Base-by-base conservation (phyloP, 2,888 invertebrate species). In the Pammene fasciana region DNA sequence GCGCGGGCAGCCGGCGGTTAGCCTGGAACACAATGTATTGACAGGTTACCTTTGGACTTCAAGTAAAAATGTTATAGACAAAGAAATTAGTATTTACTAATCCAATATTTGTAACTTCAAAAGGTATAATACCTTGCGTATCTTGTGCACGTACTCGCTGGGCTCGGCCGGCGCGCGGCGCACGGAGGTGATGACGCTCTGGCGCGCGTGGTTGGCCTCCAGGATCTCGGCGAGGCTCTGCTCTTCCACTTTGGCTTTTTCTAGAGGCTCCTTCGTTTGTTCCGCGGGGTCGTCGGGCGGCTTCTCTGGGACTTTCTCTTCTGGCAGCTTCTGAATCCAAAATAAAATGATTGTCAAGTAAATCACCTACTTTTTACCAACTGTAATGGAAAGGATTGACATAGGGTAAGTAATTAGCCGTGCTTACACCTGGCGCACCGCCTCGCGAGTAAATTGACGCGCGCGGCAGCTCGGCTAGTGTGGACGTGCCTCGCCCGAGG, bases 101-200 rank as follows among this genome's bases (percentile, higher is more conserved):
- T 3, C 26, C 26, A 26, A 26, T 26, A 26, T 26, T 4, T 26
- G 26, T 3, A 26, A 26, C 26, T 26, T 26, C 26, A 26, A 4
- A 26, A 26, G 4, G 26, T 26, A 26, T 26, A 26, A 26, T 4
- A 26, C 26, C 26, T 26, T 26, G 26, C 26, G 26, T 26, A 26
- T 26, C 73, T 93, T 93, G 71, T 93, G 93, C 0, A 93, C 89
- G 68, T 90, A 91, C 68, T 86, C 85, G 56, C 50, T 38, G 81
- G 78, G 60, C 79, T 79, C 50, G 85, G 85, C 13, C 55, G 0
- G 78, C 26, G 26, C 26, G 11, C 52, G 52, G 6, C 75, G 68
- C 79, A 80, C 52, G 85, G 89, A 26, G 7, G 92, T 91, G 26
- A 93, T 93, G 5, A 93, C 93, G 72, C 93, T 93, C 67, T 91